Evolutionary conservation across 23 tunicate species (phyloP).

Genomic region (Ascidia mentula): DNA sequence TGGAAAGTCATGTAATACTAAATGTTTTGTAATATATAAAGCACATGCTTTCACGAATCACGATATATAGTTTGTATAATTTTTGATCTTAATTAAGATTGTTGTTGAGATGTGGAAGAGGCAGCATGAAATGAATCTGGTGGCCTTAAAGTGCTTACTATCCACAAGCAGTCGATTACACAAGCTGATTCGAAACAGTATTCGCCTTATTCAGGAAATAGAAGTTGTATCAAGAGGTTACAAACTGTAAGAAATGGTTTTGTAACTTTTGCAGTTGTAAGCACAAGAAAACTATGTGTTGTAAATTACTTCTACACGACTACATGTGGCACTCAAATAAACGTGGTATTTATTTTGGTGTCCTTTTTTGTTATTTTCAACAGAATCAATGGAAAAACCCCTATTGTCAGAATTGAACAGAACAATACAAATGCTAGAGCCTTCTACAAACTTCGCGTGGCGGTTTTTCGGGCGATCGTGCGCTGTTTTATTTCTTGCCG

Average conservation of each 20-base stretch:
- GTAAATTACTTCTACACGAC: background rate
- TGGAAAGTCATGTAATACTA: too few relatives aligned
- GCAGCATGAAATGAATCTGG: conserved; percentile 29
- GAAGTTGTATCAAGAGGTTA: conserved; percentile 64
- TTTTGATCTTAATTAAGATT: conserved; percentile 17
- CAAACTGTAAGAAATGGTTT: conserved; percentile 28
- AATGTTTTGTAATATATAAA: too few relatives aligned
- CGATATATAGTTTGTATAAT: too few relatives aligned
- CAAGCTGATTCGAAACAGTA: conserved; percentile 23
- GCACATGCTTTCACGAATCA: too few relatives aligned
- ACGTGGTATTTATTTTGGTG: too few relatives aligned
- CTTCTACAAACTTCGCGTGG: conserved; percentile 19
- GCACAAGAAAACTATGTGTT: background rate
- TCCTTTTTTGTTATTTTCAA: background rate
- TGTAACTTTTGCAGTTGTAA: background rate
- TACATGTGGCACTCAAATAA: background rate
- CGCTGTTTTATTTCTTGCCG: conserved; percentile 31
- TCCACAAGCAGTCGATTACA: conserved; percentile 5
- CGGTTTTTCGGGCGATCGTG: background rate
- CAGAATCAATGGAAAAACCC: conserved; percentile 57
- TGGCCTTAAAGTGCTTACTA: conserved; percentile 18
- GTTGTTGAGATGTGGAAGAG: conserved; percentile 44
- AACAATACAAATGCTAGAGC: background rate
- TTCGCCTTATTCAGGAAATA: conserved; percentile 49
- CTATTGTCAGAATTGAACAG: conserved; percentile 35